Evolutionary conservation across 2,113 vertebrate species (phyloP), one percentile per base, ranked within the genome.

Genomic region (Actenoides hombroni): DNA sequence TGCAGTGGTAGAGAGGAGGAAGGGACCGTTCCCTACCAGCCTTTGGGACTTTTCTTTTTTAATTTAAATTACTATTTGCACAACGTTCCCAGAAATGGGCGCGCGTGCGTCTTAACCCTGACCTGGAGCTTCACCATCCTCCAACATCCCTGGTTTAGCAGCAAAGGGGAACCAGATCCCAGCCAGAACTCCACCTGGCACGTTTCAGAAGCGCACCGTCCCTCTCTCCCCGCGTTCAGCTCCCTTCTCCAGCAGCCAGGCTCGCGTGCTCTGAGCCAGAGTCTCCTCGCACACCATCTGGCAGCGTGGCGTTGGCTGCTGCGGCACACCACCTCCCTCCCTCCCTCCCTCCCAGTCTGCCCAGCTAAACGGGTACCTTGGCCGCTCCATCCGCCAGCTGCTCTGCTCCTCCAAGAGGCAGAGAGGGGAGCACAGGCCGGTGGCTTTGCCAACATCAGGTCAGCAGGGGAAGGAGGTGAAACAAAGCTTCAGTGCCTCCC

Each of bases 371-470:
- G 73, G 94, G 93, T 92, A 95, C 10, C 88, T 37, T 42, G 81
- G 88, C 78, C 44, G 18, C 90, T 60, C 64, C 86, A 24, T 28
- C 87, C 59, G 59, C 89, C 96, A 97, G 90, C 95, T 97, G 95
- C 95, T 96, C 78, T 37, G 77, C 87, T 93, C 64, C 94, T 81
- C 39, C 13, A 57, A 42, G 81, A 25, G 83, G 51, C 63, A 75
- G 71, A 28, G 68, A 10, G 53, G 10, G 46, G 60, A 59, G 85
- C 1, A 15, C 44, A n/a, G 76, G 57, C 51, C 86, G 59, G 73
- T 4, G 37, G 90, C 85, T 46, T 83, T 96, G 92, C 73, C 89
- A 91, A 49, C 88, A 95, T 93, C 95, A 88, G 70, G 74, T 44
- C 78, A 49, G 10, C 91, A 87, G 67, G 75, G 68, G 44, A 92